Base-by-base conservation (phyloP, 1,140 invertebrate species). In the Adoxophyes honmai region DNA sequence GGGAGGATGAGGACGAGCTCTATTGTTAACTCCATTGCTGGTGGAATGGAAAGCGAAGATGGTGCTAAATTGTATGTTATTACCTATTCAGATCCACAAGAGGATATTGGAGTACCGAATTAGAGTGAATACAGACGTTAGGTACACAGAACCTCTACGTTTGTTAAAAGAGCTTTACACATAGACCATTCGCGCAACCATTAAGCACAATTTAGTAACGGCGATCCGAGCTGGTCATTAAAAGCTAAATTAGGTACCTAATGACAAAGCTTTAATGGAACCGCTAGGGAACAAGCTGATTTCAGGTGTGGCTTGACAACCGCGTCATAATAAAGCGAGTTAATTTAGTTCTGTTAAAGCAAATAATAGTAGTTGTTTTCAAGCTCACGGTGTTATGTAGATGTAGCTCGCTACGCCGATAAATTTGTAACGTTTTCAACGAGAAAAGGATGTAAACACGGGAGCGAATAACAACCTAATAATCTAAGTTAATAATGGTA, bases 1-100 rank as follows among this genome's bases (percentile, higher is more conserved):
- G 76, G 73, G 70, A 70, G 60, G 71, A 73, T 68, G 62, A 70
- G 60, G 71, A 73, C 66, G 62, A 63, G 61, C 33, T 74, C 73
- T 68, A 76, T 78, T 80, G 77, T 80, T 72, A 66, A 57, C 63
- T 57, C 34, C 52, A 35, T 53, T 53, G 52, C 52, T 16, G 11
- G 48, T 52, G 48, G 13, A 21, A 42, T 42, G 39, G 21, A 21
- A 28, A 44, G 21, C 38, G 42, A 18, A 18, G 42, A 48, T 48
- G 42, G 21, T 28, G 6, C 21, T 28, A 28, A 28, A 28, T 28
- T 28, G 21, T 28, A 28, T 28, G 21, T 28, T 3, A 28, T 28
- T 28, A 2, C 21, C 6, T 28, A 28, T 6, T 28, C 21, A 28
- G 6, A 28, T 28, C 21, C 21, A 6, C 21, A 28, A 28, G n/a